These are phyloP conservation scores for Euwallacea fornicatus DNA, from an alignment of 1,140 invertebrate species.

Conservation along the genomic window DNA sequence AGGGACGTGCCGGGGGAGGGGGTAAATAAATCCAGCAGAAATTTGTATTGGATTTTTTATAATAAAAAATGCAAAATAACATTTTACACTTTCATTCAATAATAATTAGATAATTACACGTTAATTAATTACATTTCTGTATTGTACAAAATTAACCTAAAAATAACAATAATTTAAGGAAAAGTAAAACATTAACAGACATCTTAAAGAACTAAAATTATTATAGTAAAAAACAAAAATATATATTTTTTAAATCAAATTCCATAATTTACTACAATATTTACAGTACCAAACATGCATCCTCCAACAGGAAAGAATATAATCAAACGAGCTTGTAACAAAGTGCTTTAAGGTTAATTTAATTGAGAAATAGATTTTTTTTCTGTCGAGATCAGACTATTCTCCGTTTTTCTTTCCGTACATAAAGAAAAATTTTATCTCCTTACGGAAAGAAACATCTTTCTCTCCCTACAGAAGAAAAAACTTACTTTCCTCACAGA, in stretches of 20 bases:
- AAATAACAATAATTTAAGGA: conserved; percentile 46
- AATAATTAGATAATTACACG: conserved; percentile 5
- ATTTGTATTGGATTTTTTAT: conserved; percentile 26
- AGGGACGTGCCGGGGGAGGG: not conserved
- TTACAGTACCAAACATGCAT: no score
- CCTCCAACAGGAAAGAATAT: no score
- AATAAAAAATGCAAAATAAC: conserved; percentile 48
- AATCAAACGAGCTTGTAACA: no score
- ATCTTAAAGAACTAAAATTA: not conserved
- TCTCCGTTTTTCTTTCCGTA: no score
- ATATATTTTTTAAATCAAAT: not conserved
- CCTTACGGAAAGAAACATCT: no score
- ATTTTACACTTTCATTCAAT: conserved; percentile 45
- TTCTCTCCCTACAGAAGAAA: no score
- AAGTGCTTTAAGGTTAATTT: not conserved
- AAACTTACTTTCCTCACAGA: no score
- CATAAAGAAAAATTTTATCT: no score
- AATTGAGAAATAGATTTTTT: no score
- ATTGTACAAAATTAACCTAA: conserved; percentile 38
- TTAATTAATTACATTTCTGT: conserved; percentile 45
- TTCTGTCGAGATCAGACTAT: no score
- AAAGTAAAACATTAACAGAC: conserved; percentile 44
- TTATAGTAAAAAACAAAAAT: not conserved
- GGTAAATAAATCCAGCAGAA: conserved; percentile 7
- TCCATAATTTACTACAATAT: no score